Evolutionary conservation across 1,140 invertebrate species (phyloP).

Genomic region (Diabrotica undecimpunctata): DNA sequence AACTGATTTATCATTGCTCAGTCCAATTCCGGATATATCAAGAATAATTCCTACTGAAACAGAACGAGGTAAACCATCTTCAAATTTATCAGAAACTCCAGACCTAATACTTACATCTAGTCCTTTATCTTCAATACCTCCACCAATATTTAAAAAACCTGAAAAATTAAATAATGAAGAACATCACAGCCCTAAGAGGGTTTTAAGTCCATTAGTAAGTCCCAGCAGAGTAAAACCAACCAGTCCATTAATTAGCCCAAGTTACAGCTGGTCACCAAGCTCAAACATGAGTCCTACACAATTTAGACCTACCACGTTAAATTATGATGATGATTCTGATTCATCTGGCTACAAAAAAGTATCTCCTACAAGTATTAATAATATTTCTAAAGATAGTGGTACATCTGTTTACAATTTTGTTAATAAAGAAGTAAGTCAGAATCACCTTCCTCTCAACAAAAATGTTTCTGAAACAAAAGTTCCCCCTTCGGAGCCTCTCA

Average conservation of each 20-base stretch:
- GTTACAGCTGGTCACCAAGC: slow-evolving; percentile 7
- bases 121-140: slow-evolving; percentile 34
- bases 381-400: slow-evolving; percentile 49
- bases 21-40: slow-evolving; percentile 44
- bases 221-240: slow-evolving; percentile 14
- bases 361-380: slow-evolving; percentile 52
- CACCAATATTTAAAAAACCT: slow-evolving; percentile 27
- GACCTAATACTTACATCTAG: slow-evolving; percentile 46
- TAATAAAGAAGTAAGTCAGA: slow-evolving; percentile 26
- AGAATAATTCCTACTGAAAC: slow-evolving; percentile 26
- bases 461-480: slow-evolving; percentile 23
- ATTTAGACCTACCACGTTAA: slow-evolving; percentile 55
- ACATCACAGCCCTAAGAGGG: slow-evolving; percentile 18
- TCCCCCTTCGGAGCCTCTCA: slow-evolving; percentile 30
- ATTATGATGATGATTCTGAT: slow-evolving; percentile 20
- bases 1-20: slow-evolving; percentile 34
- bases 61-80: slow-evolving; percentile 15
- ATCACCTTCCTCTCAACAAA: slow-evolving; percentile 32
- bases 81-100: slow-evolving; percentile 40
- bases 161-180: slow-evolving; percentile 39
- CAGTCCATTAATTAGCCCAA: slow-evolving; percentile 22
- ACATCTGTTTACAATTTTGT: slow-evolving; percentile 27
- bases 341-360: slow-evolving; percentile 19
- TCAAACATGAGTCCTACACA: slow-evolving; percentile 42
- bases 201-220: slow-evolving; percentile 9